Base-by-base conservation (phyloP, 2,797 vertebrate species). In the Florisuga fusca region DNA sequence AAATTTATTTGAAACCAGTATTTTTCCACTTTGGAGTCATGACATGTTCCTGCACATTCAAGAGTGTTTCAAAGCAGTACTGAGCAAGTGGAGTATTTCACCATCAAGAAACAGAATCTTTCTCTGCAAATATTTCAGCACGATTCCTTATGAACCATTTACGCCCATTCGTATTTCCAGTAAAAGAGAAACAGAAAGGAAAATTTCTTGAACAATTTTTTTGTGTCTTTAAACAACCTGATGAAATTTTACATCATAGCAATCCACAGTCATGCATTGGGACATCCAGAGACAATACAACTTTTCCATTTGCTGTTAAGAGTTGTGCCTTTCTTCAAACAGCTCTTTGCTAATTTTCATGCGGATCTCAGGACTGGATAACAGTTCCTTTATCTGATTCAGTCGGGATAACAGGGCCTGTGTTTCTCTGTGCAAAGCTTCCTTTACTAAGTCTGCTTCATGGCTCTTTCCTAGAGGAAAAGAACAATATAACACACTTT, bases 311-410 rank as follows among this genome's bases (percentile, higher is more conserved):
- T 92, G 83, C 55, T 93, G 63, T 59, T 71, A 77, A 79, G 66
- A 94, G 82, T 84, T 76, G 76, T 88, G 86, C 87, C 90, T 87
- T 84, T 94, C 95, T 97, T 96, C 97, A 93, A 97, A 98, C 33
- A 98, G 96, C 69, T 98, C 98, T 94, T 76, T 97, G 80, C 96
- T 94, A 73, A 99, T 98, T 95, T 96, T 98, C 71, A 34, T 97
- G 96, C 96, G 98, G 92, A 96, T 97, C 86, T 98, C 97, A 81
- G 98, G 97, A 87, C 97, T 97, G 55, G 81, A 96, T 95, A 99
- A 98, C 93, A 98, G 96, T 88, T 96, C 95, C 91, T 98, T 98
- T 97, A 98, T 97, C 80, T 98, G 95, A 89, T 97, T 97, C 95
- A 98, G 96, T 91, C 96, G 98, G 95, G 95, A 94, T 90, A 97